Conservation (phyloP, 2,888 invertebrate species). For the Pandemis cinnamomeana region DNA sequence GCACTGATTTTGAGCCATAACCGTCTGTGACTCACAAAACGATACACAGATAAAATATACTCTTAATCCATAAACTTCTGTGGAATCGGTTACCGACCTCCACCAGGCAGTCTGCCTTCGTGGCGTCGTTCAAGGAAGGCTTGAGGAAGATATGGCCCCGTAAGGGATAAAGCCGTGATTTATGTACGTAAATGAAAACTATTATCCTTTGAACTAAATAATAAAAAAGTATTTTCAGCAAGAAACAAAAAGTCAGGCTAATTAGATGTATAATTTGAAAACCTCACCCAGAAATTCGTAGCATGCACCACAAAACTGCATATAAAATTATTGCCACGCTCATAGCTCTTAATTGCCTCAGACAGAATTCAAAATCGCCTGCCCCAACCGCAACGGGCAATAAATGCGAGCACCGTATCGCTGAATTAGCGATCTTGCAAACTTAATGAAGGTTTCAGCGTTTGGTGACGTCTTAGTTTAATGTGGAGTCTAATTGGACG, state of each 20-base stretch:
- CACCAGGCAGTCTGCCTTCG: too few species aligned
- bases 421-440: constrained; percentile 17
- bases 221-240: not conserved
- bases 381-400: constrained; percentile 2
- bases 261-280: not conserved
- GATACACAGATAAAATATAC: too few species aligned
- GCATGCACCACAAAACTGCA: not conserved
- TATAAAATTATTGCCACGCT: not conserved
- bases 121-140: too few species aligned
- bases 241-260: not conserved
- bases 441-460: constrained; percentile 9
- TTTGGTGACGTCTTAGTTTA: not conserved
- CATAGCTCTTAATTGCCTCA: not conserved
- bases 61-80: too few species aligned
- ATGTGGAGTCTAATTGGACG: not conserved
- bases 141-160: too few species aligned
- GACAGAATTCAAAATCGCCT: constrained; percentile 1
- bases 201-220: too few species aligned
- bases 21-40: too few species aligned
- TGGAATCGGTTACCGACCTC: too few species aligned
- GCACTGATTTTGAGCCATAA: too few species aligned
- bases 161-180: too few species aligned
- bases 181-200: too few species aligned
- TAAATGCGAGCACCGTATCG: not conserved
- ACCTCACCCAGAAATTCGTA: not conserved